Percentiles rank a stretch among this genome's conserved stretches.
These are phyloP conservation scores for Orius insidiosus DNA, from an alignment of 1,140 invertebrate species.

Conservation along the genomic window DNA sequence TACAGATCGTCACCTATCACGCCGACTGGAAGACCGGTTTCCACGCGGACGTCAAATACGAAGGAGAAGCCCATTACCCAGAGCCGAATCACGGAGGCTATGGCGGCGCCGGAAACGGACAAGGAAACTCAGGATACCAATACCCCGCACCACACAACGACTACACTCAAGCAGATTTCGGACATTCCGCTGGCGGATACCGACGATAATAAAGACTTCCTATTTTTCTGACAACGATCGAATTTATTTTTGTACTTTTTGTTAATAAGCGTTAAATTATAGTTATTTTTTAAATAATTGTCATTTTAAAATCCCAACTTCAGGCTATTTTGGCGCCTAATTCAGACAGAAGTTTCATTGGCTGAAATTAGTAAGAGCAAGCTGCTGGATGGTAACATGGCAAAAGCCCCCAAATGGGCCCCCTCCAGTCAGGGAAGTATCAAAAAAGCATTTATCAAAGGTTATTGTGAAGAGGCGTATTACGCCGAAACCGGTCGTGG, in stretches of 20 bases:
- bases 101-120: neutral
- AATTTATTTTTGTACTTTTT: constrained; percentile 1
- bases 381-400: no score
- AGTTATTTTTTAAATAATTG: constrained; percentile 4
- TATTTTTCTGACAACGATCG: no score
- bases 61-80: constrained; percentile 47
- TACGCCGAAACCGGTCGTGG: no score
- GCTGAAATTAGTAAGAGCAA: no score
- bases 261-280: constrained; percentile 9
- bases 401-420: no score
- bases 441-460: no score
- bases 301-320: no score
- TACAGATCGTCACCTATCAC: constrained; percentile 53
- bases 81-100: constrained; percentile 28
- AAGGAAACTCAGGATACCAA: constrained; percentile 13
- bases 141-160: constrained; percentile 2
- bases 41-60: constrained; percentile 61
- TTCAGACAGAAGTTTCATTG: no score
- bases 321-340: no score
- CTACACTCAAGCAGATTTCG: constrained; percentile 6
- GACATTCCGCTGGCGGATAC: neutral
- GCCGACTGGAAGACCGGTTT: constrained; percentile 62
- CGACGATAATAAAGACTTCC: neutral
- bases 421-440: no score
- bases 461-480: no score